Conservation (phyloP, 2,888 invertebrate genomes). For the Brassicogethes aeneus region DNA sequence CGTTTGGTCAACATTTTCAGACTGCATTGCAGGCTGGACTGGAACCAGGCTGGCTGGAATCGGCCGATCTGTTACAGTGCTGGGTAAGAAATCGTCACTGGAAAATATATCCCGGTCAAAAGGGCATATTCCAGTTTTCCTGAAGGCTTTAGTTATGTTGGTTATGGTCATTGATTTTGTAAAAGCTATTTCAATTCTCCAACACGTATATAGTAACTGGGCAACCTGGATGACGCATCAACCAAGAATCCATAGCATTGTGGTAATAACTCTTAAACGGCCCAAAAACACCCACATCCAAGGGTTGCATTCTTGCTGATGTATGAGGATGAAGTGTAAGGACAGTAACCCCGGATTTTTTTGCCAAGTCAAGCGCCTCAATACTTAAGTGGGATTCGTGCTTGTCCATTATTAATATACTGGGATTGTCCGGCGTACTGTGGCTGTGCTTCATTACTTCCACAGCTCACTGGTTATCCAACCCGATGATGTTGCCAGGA, state of each 20-base stretch:
- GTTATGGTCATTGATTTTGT: constrained; percentile 11
- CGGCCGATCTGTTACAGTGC: constrained; percentile 11
- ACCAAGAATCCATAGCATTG: constrained; percentile 27
- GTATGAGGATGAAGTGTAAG: constrained; percentile 36
- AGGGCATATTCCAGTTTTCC: constrained; percentile 11
- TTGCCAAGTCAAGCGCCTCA: constrained; percentile 20
- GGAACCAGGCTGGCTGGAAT: neutral
- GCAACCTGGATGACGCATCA: constrained; percentile 31
- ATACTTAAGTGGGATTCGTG: constrained; percentile 26
- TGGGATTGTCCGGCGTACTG: constrained; percentile 22
- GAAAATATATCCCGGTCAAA: constrained; percentile 12
- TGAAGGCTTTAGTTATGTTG: constrained; percentile 12
- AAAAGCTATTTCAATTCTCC: constrained; percentile 9
- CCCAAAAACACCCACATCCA: constrained; percentile 22
- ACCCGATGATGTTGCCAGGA: constrained; percentile 27
- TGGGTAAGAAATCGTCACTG: constrained; percentile 11
- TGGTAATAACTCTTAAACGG: constrained; percentile 24
- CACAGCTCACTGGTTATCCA: constrained; percentile 29
- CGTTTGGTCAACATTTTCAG: neutral
- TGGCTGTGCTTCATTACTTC: constrained; percentile 14
- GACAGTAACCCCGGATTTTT: constrained; percentile 33
- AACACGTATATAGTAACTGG: constrained; percentile 33
- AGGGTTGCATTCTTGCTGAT: constrained; percentile 33
- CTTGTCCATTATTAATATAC: constrained; percentile 29
- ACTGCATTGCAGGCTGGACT: no score